phyloP scores from a whole-genome alignment of 2,113 vertebrate genomes.

The Corydoras sp. region DNA sequence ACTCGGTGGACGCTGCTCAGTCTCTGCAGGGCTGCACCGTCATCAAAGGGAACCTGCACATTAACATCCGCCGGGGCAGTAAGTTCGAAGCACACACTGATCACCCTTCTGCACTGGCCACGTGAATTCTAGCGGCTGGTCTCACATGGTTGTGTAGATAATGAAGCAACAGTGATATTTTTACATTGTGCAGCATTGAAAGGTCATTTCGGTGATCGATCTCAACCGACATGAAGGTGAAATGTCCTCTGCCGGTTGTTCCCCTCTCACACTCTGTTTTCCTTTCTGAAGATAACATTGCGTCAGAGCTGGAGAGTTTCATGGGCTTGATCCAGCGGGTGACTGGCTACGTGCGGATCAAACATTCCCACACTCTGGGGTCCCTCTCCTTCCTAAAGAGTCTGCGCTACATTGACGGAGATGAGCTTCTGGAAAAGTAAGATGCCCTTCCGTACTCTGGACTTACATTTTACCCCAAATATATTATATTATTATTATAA shows the following conservation, averaged over 20 bases:
- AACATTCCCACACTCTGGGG: conserved; percentile 86
- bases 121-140: no score
- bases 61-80: conserved; percentile 96
- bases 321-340: conserved; percentile 95
- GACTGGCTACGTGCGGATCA: conserved; percentile 90
- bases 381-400: conserved; percentile 94
- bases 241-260: neutral
- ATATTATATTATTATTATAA: no score
- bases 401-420: conserved; percentile 84
- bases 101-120: neutral
- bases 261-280: conserved; percentile 11
- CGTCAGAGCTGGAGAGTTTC: conserved; percentile 94
- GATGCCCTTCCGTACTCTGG: conserved; percentile 29
- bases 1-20: conserved; percentile 90
- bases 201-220: neutral
- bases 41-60: conserved; percentile 87
- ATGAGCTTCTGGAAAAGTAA: conserved; percentile 87
- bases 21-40: conserved; percentile 88
- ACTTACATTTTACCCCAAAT: no score
- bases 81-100: conserved; percentile 57
- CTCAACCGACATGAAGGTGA: neutral
- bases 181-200: conserved; percentile 7
- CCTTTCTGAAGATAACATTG: conserved; percentile 80
- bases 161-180: conserved; percentile 21
- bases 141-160: no score